Evolutionary conservation across 2,113 vertebrate species (phyloP).

Genomic region (Stegastes partitus): DNA sequence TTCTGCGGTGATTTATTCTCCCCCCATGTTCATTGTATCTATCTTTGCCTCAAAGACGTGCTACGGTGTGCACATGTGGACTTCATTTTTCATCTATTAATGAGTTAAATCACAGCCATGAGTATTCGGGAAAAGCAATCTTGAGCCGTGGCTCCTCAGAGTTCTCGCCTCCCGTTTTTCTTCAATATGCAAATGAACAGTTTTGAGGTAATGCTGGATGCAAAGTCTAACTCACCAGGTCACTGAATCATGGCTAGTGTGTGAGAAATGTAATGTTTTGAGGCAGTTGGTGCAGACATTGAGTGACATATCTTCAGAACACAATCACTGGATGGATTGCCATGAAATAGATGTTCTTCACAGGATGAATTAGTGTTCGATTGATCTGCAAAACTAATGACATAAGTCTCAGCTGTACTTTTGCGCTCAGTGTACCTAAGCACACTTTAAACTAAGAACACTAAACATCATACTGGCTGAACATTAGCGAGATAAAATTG

Average conservation of each 20-base stretch:
- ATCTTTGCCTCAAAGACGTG: not conserved
- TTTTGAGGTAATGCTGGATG: not conserved
- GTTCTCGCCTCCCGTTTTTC: not conserved
- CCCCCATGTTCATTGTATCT: not conserved
- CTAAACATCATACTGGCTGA: not conserved
- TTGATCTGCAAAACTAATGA: no score
- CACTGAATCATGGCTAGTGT: not conserved
- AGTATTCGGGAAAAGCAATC: not conserved
- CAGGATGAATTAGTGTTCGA: not conserved
- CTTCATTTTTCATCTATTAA: not conserved
- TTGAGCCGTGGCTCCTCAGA: not conserved
- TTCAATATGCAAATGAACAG: not conserved
- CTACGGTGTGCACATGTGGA: not conserved
- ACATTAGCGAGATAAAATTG: not conserved
- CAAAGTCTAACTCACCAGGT: not conserved
- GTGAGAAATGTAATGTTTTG: not conserved
- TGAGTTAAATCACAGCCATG: not conserved
- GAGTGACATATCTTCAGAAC: constrained; percentile 12
- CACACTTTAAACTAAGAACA: no score
- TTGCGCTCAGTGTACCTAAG: no score
- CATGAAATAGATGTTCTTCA: not conserved
- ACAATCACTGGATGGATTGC: not conserved
- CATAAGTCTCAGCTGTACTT: no score
- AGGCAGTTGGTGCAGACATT: not conserved
- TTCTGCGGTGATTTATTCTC: not conserved